Conservation (phyloP, 2,113 vertebrate genomes). For the Otocyon megalotis region DNA sequence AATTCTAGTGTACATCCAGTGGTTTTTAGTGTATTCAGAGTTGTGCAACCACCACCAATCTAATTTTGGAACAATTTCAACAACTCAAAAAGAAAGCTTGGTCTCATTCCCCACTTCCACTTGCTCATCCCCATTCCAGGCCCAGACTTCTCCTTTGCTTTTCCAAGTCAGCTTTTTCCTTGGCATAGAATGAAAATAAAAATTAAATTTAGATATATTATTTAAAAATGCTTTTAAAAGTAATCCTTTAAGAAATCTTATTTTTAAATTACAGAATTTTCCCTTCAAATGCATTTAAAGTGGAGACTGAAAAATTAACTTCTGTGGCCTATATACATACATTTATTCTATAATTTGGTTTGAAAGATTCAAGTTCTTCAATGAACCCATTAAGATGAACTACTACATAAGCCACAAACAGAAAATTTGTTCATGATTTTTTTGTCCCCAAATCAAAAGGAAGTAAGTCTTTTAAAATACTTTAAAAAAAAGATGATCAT, state of each 20-base stretch:
- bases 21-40: neutral
- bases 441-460: neutral
- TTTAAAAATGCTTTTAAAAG: constrained; percentile 18
- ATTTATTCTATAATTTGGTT: constrained; percentile 29
- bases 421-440: neutral
- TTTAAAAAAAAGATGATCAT: neutral
- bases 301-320: constrained; percentile 24
- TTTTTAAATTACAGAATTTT: constrained; percentile 12
- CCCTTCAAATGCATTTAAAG: neutral
- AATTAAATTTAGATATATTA: neutral
- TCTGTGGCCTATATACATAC: neutral
- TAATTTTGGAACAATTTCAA: neutral
- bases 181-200: neutral
- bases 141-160: neutral
- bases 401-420: neutral
- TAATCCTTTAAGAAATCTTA: neutral
- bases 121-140: neutral
- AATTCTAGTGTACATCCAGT: neutral
- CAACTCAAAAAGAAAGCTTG: neutral
- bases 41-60: neutral
- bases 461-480: constrained; percentile 8
- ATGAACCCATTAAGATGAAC: neutral
- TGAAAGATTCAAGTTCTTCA: constrained; percentile 9
- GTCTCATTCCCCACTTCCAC: neutral
- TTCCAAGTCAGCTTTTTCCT: neutral